Percentiles rank a stretch among this genome's conserved stretches.
These are phyloP conservation scores for Stratiolaelaps scimitus DNA, from an alignment of 1,140 invertebrate species.

Conservation along the genomic window DNA sequence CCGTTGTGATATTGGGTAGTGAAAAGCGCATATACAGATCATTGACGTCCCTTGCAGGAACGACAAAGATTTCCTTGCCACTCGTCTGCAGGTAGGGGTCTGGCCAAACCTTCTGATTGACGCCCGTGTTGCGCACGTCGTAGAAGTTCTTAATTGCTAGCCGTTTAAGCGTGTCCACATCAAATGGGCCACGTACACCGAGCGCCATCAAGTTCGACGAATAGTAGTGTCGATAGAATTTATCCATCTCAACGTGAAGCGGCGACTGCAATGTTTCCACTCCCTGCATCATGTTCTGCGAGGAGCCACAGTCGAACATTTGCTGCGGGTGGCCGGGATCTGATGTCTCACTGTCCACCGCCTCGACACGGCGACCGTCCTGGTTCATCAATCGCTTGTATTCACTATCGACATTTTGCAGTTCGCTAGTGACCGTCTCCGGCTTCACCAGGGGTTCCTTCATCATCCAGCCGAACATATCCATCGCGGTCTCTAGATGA, in stretches of 20 bases:
- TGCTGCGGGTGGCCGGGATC: conserved; percentile 13
- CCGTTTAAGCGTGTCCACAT: conserved; percentile 2
- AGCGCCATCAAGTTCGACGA: conserved; percentile 19
- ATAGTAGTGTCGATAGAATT: conserved; percentile 13
- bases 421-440: conserved; percentile 13
- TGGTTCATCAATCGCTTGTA: conserved; percentile 26
- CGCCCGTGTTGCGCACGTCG: conserved; percentile 1
- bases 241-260: conserved; percentile 12
- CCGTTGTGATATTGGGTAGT: conserved; percentile 14
- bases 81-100: conserved; percentile 10
- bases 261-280: conserved; percentile 7
- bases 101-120: not conserved
- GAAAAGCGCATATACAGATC: conserved; percentile 15
- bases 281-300: conserved; percentile 22
- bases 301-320: conserved; percentile 22
- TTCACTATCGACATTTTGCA: conserved; percentile 24
- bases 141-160: conserved; percentile 18
- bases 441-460: conserved; percentile 7
- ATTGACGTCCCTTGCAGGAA: conserved; percentile 12
- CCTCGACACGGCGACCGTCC: conserved; percentile 6
- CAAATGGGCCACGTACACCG: conserved; percentile 16
- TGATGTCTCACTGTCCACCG: conserved; percentile 14
- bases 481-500: conserved; percentile 12
- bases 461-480: conserved; percentile 33
- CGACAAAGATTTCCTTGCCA: conserved; percentile 16